Conservation (phyloP, 2,888 invertebrate species). For the Oscheius myriophilus region DNA sequence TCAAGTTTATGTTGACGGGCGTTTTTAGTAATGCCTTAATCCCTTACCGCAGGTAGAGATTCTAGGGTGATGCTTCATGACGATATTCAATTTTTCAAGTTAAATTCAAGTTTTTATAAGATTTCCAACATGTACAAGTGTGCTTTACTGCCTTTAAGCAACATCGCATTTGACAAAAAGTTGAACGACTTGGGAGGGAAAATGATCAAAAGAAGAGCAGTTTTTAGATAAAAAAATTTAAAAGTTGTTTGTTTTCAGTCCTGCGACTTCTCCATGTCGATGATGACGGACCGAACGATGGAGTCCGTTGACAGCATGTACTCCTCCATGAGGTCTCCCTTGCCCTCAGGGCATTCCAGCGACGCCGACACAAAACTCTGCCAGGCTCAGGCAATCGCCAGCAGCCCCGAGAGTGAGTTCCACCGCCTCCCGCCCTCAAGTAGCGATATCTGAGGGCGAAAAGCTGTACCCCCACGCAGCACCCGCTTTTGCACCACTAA, state of each 20-base stretch:
- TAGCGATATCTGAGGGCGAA: slow-evolving; percentile 11
- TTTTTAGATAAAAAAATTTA: too few relatives aligned
- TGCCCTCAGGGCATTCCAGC: slow-evolving; percentile 37
- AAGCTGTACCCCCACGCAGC: slow-evolving; percentile 21
- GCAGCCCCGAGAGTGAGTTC: slow-evolving; percentile 52
- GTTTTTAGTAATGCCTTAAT: too few relatives aligned
- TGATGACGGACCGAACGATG: slow-evolving; percentile 70
- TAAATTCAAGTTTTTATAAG: too few relatives aligned
- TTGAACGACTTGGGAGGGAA: too few relatives aligned
- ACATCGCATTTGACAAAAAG: too few relatives aligned
- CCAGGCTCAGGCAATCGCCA: slow-evolving; percentile 48
- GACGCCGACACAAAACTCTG: slow-evolving; percentile 51
- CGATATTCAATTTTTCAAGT: too few relatives aligned
- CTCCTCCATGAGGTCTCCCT: slow-evolving; percentile 69
- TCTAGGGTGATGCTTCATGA: too few relatives aligned
- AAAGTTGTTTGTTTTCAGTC: slow-evolving; percentile 52
- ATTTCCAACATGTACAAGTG: too few relatives aligned
- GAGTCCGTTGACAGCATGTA: slow-evolving; percentile 70
- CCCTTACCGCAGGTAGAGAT: too few relatives aligned
- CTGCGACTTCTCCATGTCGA: slow-evolving; percentile 67
- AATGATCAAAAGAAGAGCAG: too few relatives aligned
- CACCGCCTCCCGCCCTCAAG: neutral
- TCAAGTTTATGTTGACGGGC: too few relatives aligned
- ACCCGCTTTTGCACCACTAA: neutral
- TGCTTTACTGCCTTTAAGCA: too few relatives aligned